phyloP scores from a whole-genome alignment of 64 coral and sea anemone species.

The Porites australiensis region DNA sequence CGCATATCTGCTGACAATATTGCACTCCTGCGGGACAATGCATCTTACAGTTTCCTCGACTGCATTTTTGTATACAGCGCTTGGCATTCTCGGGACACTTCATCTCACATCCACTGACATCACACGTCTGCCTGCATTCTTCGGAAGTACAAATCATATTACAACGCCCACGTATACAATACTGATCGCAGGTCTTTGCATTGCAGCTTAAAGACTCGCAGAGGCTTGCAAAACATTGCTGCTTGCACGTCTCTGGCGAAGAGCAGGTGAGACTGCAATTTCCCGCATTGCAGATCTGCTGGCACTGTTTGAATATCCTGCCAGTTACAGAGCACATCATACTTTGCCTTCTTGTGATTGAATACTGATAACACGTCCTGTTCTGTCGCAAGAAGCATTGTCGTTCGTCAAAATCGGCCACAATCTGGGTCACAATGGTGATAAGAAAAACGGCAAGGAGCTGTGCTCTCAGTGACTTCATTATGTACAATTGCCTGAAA shows the following conservation, averaged over 20 bases:
- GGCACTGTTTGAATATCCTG: slow-evolving; percentile 45
- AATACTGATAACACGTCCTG: slow-evolving; percentile 42
- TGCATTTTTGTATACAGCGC: slow-evolving; percentile 82
- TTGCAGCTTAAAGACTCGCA: slow-evolving; percentile 77
- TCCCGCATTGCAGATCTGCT: slow-evolving; percentile 77
- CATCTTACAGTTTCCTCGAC: slow-evolving; percentile 81
- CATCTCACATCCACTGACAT: slow-evolving; percentile 80
- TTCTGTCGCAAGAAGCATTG: slow-evolving; percentile 30
- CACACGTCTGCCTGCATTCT: slow-evolving; percentile 75
- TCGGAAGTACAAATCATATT: slow-evolving; percentile 77
- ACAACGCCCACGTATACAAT: slow-evolving; percentile 77
- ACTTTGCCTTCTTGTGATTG: slow-evolving; percentile 12
- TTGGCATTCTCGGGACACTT: slow-evolving; percentile 57
- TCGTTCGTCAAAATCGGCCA: not conserved
- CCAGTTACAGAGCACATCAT: slow-evolving; percentile 28
- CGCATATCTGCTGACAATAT: slow-evolving; percentile 77
- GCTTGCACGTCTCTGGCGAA: slow-evolving; percentile 58
- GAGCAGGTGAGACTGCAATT: slow-evolving; percentile 72
- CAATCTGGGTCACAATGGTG: not conserved
- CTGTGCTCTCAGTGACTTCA: not conserved
- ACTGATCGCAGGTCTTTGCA: slow-evolving; percentile 68
- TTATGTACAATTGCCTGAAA: not conserved
- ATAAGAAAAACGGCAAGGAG: not conserved
- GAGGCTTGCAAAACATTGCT: slow-evolving; percentile 69
- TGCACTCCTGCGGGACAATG: slow-evolving; percentile 61